These are phyloP conservation scores for human (Homo sapiens) DNA, from an alignment of 2,113 vertebrate species.

Conservation along the genomic window GRCh38 chr19:7352001-7352500, in stretches of 20 bases:
- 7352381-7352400: background rate
- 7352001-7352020: background rate
- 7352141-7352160: background rate
- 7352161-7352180: background rate
- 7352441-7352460: background rate
- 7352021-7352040: background rate
- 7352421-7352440: background rate
- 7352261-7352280: background rate
- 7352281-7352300: background rate
- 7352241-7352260: background rate
- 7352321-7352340: background rate
- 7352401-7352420: background rate
- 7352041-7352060: background rate
- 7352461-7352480: background rate
- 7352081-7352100: background rate
- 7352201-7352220: background rate
- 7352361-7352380: background rate
- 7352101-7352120: background rate
- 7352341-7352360: background rate
- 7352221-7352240: background rate
- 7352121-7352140: background rate
- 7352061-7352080: background rate
- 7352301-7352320: background rate
- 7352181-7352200: background rate
- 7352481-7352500: background rate